A percentile compares a stretch with the other conserved stretches of the same genome.
phyloP scores from a whole-genome alignment of 2,888 invertebrate genomes.

The Molorchus minor region DNA sequence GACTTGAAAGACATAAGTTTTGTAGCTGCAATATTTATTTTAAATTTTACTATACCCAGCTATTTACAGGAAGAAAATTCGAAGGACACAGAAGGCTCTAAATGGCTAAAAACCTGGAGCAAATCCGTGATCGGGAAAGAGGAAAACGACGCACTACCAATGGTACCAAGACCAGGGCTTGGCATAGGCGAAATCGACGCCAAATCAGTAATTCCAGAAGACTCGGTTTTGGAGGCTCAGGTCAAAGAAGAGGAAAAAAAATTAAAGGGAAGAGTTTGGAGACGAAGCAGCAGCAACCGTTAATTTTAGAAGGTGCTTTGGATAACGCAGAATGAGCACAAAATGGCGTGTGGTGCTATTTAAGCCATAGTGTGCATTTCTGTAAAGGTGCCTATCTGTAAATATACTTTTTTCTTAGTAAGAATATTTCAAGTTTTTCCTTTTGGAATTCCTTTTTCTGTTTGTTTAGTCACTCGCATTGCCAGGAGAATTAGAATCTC shows the following conservation, averaged over 20 bases:
- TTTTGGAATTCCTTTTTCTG: too few species aligned
- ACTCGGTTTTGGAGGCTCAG: neutral
- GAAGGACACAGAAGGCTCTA: slow-evolving; percentile 64
- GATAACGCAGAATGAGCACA: slow-evolving; percentile 50
- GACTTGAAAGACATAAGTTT: too few species aligned
- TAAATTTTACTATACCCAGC: too few species aligned
- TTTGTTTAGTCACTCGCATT: too few species aligned
- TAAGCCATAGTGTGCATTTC: slow-evolving; percentile 1
- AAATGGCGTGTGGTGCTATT: slow-evolving; percentile 21
- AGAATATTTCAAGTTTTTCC: too few species aligned
- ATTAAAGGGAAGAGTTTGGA: too few species aligned
- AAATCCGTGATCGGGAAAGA: slow-evolving; percentile 62
- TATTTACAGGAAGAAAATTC: too few species aligned
- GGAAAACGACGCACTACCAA: slow-evolving; percentile 23
- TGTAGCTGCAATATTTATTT: too few species aligned
- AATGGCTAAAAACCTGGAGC: slow-evolving; percentile 72
- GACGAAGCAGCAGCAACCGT: slow-evolving; percentile 33
- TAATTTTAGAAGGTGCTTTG: slow-evolving; percentile 47
- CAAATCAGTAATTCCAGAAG: slow-evolving; percentile 52
- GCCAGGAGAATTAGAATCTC: too few species aligned
- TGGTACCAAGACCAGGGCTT: slow-evolving; percentile 50
- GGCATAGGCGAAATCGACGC: slow-evolving; percentile 62
- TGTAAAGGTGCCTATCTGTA: slow-evolving; percentile 15
- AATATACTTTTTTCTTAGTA: slow-evolving; percentile 5
- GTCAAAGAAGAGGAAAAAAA: too few species aligned